phyloP scores from a whole-genome alignment of 1,140 invertebrate species.

The Drosophila novamexicana region DNA sequence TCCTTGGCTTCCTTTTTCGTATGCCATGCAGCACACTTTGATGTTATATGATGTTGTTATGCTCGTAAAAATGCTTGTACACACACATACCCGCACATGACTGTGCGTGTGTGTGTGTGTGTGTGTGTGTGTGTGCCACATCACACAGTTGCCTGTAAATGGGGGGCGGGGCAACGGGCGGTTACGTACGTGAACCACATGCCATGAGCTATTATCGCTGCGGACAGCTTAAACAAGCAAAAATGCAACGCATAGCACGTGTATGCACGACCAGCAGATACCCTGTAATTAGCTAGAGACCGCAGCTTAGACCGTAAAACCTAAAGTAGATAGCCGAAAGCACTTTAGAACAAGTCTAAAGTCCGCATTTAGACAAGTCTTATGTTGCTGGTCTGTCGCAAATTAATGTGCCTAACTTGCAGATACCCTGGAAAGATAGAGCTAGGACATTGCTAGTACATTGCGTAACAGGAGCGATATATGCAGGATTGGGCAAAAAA shows the following conservation, averaged over 20 bases:
- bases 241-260: not conserved
- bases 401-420: not conserved
- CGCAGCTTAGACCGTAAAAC: too few relatives aligned
- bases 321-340: too few relatives aligned
- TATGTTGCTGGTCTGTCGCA: too few relatives aligned
- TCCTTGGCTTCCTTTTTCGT: slow-evolving; percentile 60
- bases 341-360: too few relatives aligned
- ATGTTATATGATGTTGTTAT: slow-evolving; percentile 77
- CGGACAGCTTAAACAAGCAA: slow-evolving; percentile 38
- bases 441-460: too few relatives aligned
- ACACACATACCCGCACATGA: slow-evolving; percentile 9
- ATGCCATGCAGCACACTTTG: slow-evolving; percentile 63
- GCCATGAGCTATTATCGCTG: slow-evolving; percentile 55
- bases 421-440: not conserved
- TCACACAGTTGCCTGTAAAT: slow-evolving; percentile 8
- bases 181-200: slow-evolving; percentile 42
- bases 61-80: slow-evolving; percentile 74
- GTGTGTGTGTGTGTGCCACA: slow-evolving; percentile 19
- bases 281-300: not conserved
- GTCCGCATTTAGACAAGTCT: too few relatives aligned
- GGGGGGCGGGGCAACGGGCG: not conserved
- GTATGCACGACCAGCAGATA: not conserved
- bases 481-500: too few relatives aligned
- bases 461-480: too few relatives aligned
- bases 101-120: slow-evolving; percentile 14